phyloP scores from a whole-genome alignment of 2,888 invertebrate species.

The Campoplex capitator region DNA sequence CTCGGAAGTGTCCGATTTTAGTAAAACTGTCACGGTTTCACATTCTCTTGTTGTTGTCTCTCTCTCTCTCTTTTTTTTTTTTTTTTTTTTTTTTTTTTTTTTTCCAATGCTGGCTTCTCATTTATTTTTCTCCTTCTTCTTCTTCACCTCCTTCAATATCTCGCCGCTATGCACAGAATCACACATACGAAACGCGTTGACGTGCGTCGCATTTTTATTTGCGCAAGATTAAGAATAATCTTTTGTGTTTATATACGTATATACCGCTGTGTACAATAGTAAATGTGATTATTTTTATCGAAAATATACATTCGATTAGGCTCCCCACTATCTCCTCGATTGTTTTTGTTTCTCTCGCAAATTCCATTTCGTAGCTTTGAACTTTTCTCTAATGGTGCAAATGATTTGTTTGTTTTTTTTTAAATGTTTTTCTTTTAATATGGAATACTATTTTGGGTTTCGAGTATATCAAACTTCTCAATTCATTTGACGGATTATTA shows the following conservation, averaged over 20 bases:
- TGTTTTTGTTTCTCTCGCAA: background rate
- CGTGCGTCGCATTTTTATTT: constrained; percentile 59
- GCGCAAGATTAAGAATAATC: constrained; percentile 37
- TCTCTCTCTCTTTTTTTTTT: background rate
- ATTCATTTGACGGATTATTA: background rate
- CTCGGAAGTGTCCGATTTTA: constrained; percentile 49
- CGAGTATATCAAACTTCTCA: background rate
- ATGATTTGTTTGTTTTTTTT: background rate
- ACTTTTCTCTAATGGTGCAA: background rate
- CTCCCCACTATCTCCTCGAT: background rate
- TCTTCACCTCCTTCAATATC: constrained; percentile 17
- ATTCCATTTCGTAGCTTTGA: background rate
- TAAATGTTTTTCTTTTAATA: no score
- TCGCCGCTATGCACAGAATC: constrained; percentile 44
- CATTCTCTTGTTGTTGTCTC: constrained; percentile 35
- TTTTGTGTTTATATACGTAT: background rate
- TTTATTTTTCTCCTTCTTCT: constrained; percentile 29
- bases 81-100: constrained; percentile 14
- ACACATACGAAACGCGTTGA: constrained; percentile 54
- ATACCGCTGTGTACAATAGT: background rate
- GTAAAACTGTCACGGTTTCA: constrained; percentile 61
- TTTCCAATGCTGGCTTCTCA: constrained; percentile 17
- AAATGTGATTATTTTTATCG: background rate
- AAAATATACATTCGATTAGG: background rate
- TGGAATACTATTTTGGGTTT: background rate